A percentile compares a stretch with the other conserved stretches of the same genome.
Evolutionary conservation across 1,140 invertebrate species (phyloP).

Genomic region (Brachionus plicatilis): DNA sequence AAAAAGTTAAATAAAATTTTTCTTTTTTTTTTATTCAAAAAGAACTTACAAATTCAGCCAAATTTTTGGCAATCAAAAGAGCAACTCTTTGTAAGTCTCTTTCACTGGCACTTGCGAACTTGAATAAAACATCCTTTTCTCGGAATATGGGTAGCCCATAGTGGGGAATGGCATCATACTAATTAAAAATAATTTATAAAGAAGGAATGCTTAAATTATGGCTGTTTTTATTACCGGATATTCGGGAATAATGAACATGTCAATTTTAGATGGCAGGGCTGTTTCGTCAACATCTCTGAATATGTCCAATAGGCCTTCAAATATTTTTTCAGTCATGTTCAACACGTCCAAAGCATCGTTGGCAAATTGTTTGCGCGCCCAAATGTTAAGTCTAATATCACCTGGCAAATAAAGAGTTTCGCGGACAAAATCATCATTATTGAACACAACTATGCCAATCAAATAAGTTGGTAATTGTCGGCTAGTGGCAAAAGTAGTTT

Average conservation of each 20-base stretch:
- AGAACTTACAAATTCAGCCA: slow-evolving; percentile 33
- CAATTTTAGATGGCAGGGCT: not conserved
- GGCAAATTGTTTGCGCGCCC: not conserved
- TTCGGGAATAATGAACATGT: slow-evolving; percentile 31
- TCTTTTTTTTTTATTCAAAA: not conserved
- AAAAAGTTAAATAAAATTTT: not conserved
- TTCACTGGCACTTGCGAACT: not conserved
- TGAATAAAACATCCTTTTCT: not conserved
- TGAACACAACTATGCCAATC: slow-evolving; percentile 29
- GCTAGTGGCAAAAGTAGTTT: slow-evolving; percentile 8
- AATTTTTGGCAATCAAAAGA: slow-evolving; percentile 35
- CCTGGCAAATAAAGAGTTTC: not conserved
- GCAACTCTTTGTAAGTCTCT: slow-evolving; percentile 16
- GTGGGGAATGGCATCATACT: slow-evolving; percentile 29
- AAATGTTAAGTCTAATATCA: not conserved
- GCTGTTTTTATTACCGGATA: not conserved
- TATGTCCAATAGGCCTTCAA: slow-evolving; percentile 20
- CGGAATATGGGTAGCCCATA: slow-evolving; percentile 6
- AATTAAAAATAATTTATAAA: not conserved
- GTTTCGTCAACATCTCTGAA: not conserved
- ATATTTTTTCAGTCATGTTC: slow-evolving; percentile 23
- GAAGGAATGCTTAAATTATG: not conserved
- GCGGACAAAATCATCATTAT: slow-evolving; percentile 11
- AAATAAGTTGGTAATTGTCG: slow-evolving; percentile 16
- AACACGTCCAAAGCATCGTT: not conserved